Percentiles rank a stretch among this genome's conserved stretches.
These are phyloP conservation scores for Pseudorhombus dupliciocellatus DNA, from an alignment of 2,113 vertebrate genomes.

Conservation along the genomic window DNA sequence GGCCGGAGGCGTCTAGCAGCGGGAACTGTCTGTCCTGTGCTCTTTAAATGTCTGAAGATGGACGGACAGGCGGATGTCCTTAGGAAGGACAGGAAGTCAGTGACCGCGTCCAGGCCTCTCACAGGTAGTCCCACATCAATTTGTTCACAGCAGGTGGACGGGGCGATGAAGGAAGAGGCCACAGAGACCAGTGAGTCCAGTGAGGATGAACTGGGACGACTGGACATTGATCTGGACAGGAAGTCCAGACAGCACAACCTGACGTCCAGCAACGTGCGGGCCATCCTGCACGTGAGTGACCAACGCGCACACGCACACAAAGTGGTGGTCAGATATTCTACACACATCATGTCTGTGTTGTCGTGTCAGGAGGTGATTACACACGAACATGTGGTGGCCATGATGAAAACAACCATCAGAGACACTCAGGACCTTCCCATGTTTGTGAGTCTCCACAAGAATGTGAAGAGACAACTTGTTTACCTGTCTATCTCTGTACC, in stretches of 20 bases:
- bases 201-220: conserved; percentile 84
- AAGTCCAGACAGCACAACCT: conserved; percentile 92
- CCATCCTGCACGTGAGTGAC: conserved; percentile 92
- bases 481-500: not conserved
- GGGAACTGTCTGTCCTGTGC: conserved; percentile 28
- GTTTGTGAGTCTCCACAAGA: conserved; percentile 88
- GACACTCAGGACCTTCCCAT: conserved; percentile 90
- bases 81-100: not conserved
- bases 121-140: not conserved
- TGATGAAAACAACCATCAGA: conserved; percentile 97
- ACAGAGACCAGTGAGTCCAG: conserved; percentile 67
- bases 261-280: conserved; percentile 88
- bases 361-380: conserved; percentile 92
- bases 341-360: not conserved
- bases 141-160: conserved; percentile 2
- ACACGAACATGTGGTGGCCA: conserved; percentile 93
- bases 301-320: not conserved
- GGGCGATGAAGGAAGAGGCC: not conserved
- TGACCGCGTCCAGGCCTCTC: not conserved
- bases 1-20: conserved; percentile 1
- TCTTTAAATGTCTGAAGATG: conserved; percentile 10
- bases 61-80: not conserved
- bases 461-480: not conserved
- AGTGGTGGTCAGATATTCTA: not conserved
- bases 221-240: conserved; percentile 89